Evolutionary conservation across 2,888 invertebrate species (phyloP), one percentile per base, ranked within the genome.

Genomic region (Blomia tropicalis): DNA sequence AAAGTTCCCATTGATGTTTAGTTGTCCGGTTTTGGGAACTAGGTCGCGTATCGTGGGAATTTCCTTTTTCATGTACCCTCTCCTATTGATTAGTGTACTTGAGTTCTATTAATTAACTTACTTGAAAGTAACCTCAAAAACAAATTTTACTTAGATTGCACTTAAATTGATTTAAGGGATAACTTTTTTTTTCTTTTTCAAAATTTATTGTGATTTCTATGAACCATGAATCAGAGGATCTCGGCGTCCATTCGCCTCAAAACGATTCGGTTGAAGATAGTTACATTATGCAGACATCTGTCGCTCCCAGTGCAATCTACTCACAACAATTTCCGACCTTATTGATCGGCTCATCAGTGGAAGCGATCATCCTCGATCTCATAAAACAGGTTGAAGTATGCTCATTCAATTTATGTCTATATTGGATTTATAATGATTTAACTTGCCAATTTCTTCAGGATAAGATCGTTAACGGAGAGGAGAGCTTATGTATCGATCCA

Each of bases 351-450:
- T 77, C 78, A 53, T 78, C 79, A 2, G 74, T 79, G 4, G 79
- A 79, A 69, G 77, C 77, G 19, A 74, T 79, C 23, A 74, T 79
- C 58, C 73, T 78, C 51, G 75, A 77, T 66, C 74, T 79, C 53
- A 76, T 79, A 53, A 74, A 73, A 70, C 72, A 74, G 29, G 70
- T 75, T 31, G 76, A 77, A 74, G 76, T 76, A 65, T 67, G 67
- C 61, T 44, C 51, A 31, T 17, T 22, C 60, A 59, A 17, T 59
- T 58, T 27, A 59, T 29, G 59, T 14, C 19, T n/a, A n/a, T n/a
- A 17, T 11, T 54, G 29, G 3, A n/a, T 19, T 27, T 54, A 22
- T 59, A 58, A 44, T 3, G 47, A n/a, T 51, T 58, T 27, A 23
- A n/a, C 11, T 58, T 60, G n/a, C 2, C 41, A 41, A 36, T 58